Evolutionary conservation across 2,113 vertebrate genomes (phyloP), one percentile per base, ranked within the genome.

Genomic region (Castor canadensis): DNA sequence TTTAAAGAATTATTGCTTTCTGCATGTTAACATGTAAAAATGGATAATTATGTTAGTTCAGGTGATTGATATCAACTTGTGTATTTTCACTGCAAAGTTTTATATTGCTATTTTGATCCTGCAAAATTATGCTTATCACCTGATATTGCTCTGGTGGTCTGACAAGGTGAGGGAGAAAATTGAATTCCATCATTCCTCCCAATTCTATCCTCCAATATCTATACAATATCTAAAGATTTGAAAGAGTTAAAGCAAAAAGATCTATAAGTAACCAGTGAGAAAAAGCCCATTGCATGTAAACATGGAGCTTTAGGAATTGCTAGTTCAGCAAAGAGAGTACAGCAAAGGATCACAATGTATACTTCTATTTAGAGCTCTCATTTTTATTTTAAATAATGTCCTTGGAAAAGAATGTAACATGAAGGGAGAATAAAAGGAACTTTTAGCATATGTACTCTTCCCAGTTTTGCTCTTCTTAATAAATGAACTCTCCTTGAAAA

Each of bases 401-500:
- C 43, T 28, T 47, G 83, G 52, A 67, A 76, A 89, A 92, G 11
- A 88, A 94, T 38, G 6, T 56, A 60, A 95, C 93, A n/a, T 49
- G 49, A 91, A 94, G 30, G 15, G 22, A 93, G 76, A 81, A 81
- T 35, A 91, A 91, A 89, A 87, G 43, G 47, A 79, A 13, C 19
- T 80, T 94, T 71, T 77, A 87, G 35, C 66, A n/a, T 45, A 28
- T 9, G n/a, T 75, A 35, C 49, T 88, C 71, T 79, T 79, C 54
- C 79, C 47, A 86, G 40, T 62, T 83, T 72, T 64, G 54, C 47
- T 93, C 52, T 81, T 96, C 82, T 93, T 89, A 90, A 96, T 96
- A 94, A 94, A 88, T 88, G 73, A 97, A 95, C 71, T 94, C 96
- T 96, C 49, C 89, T 96, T 9, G 13, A 96, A 97, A 96, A 95